Base-by-base conservation (phyloP, 2,113 vertebrate genomes). In the Saguinus midas region DNA sequence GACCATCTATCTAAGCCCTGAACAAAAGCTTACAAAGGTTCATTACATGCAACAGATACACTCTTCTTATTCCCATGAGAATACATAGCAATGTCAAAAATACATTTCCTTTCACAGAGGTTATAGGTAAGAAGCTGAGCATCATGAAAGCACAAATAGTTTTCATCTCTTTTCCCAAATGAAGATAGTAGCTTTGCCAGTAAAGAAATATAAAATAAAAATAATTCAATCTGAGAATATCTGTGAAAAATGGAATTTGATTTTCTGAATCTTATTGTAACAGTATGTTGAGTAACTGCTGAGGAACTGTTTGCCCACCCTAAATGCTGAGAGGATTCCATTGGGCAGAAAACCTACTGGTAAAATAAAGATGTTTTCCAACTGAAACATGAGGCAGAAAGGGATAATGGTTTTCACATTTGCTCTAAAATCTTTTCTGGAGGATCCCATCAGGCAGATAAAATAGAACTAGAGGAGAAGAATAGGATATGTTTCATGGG, bases 91-190 rank as follows among this genome's bases (percentile, higher is more conserved):
- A 68, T 70, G 21, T 37, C 86, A 95, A 82, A 92, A 92, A 93
- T 12, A 76, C 16, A 12, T 68, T 87, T 25, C 58, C 61, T 88
- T 50, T 72, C 58, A 50, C 61, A 84, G 68, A 68, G 6, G 40
- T 64, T 83, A 94, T 87, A 70, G n/a, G 82, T 87, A 78, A 82
- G 58, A 52, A 88, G 40, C 20, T 88, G 43, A 83, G 7, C 43
- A 50, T 79, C 68, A 58, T 21, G 23, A 57, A 90, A 72, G 23
- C 17, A 90, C 55, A 93, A 48, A 37, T 61, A 35, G 50, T 87
- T 94, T 93, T 91, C 80, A 57, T 87, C 43, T 91, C 76, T 87
- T 86, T 87, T 90, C 94, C 48, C 70, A 81, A 85, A 93, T 81
- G 70, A 87, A 52, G 20, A 29, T 45, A 76, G 48, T 20, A 78